Evolutionary conservation across 1,140 invertebrate genomes (phyloP), one percentile per base, ranked within the genome.

Genomic region (Contarinia nasturtii): DNA sequence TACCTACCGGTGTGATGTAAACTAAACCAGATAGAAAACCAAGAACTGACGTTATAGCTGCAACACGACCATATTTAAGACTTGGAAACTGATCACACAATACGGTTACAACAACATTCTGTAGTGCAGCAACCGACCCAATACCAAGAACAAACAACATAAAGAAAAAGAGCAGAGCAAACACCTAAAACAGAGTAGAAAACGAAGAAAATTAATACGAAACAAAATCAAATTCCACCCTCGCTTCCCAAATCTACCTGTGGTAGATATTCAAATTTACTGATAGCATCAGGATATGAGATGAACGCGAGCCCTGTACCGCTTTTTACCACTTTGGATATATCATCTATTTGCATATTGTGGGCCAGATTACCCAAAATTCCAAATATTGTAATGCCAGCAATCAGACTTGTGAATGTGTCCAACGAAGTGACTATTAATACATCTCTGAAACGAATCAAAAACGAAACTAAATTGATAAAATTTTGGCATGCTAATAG

Each of bases 121-220:
- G 70, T 33, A 84, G 65, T 0, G 77, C 79, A 3, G 81, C 76
- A 36, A 77, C 74, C 47, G 80, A 82, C 2, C 86, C 86, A 12
- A 82, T 66, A 2, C 83, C 86, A 44, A 90, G 61, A 0, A 84
- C 77, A 44, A 83, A 82, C 56, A 89, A 69, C 84, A 89, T 88
- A n/a, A 90, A 62, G 68, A 93, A 94, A 67, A 93, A 93, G 1
- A 92, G 64, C 1, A 87, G 76, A 0, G 89, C 71, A 67, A 91
- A 94, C 11, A 89, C 52, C 68, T 83, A 66, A 33, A 72, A 74
- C 21, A 51, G 33, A 45, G 33, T n/a, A 34, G 2, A 10, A 4
- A 34, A 45, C 10, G 3, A 34, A 45, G 22, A 21, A 19, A 19
- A 15, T 45, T n/a, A 47, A 89, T 78, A 0, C 80, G 79, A 56